phyloP scores from a whole-genome alignment of 2,113 vertebrate genomes.

The Eulemur macaco region DNA sequence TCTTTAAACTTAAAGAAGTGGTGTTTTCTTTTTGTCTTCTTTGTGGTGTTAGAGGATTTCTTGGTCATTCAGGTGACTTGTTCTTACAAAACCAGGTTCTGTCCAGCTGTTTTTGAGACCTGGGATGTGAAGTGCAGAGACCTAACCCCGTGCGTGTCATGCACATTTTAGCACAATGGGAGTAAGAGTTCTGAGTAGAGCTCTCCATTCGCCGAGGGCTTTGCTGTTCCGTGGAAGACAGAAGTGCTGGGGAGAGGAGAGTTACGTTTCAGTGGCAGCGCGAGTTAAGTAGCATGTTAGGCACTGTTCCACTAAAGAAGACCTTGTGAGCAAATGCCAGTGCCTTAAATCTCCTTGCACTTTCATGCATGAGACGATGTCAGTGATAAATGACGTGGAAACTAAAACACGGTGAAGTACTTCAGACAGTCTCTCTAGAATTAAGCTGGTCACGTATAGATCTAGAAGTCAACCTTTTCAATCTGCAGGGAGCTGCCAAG shows the following conservation, averaged over 20 bases:
- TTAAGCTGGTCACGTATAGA: constrained; percentile 34
- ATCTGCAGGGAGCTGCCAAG: constrained; percentile 45
- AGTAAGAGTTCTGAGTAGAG: not conserved
- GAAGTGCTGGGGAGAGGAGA: not conserved
- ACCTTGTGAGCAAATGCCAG: constrained; percentile 28
- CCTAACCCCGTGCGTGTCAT: not conserved
- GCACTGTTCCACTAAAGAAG: not conserved
- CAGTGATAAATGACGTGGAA: constrained; percentile 56
- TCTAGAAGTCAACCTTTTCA: constrained; percentile 65
- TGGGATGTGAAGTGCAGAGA: not conserved
- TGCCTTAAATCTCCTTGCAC: constrained; percentile 50
- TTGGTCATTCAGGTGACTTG: not conserved
- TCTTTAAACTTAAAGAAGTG: not conserved
- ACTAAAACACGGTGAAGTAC: not conserved
- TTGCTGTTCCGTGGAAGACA: not conserved
- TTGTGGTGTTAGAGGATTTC: not conserved
- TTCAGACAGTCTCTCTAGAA: constrained; percentile 43
- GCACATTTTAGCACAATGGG: not conserved
- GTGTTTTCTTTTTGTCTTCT: not conserved
- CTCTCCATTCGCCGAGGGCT: not conserved
- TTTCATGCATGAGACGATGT: constrained; percentile 26
- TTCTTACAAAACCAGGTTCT: not conserved
- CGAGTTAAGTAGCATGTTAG: not conserved
- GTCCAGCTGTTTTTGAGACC: not conserved
- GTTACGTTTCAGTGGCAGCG: not conserved